phyloP scores from a whole-genome alignment of 2,797 vertebrate species.

The Hapalemur alaotrensis region DNA sequence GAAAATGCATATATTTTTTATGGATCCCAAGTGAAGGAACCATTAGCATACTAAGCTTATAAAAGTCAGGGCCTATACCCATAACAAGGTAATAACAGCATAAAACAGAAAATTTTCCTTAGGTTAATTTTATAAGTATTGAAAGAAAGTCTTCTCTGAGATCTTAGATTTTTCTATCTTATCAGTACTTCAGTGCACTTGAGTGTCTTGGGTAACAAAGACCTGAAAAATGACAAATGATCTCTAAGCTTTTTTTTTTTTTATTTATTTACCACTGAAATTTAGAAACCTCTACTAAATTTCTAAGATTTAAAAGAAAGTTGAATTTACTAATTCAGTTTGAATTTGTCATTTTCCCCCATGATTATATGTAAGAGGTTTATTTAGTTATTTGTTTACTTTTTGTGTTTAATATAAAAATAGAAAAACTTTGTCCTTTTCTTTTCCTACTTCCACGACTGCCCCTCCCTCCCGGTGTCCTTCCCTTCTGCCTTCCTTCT shows the following conservation, averaged over 20 bases:
- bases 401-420: not conserved
- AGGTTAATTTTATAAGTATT: constrained; percentile 15
- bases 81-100: constrained; percentile 45
- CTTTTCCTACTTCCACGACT: not conserved
- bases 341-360: not conserved
- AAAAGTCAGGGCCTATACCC: constrained; percentile 29
- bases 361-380: not conserved
- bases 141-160: not conserved
- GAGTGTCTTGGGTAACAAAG: not conserved
- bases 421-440: not conserved
- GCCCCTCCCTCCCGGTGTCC: accelerated
- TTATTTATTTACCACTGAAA: not conserved
- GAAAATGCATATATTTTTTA: constrained; percentile 63
- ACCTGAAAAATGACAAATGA: not conserved
- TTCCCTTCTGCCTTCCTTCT: accelerated
- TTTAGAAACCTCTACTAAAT: not conserved
- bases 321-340: not conserved
- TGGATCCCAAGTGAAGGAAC: constrained; percentile 59
- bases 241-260: not conserved
- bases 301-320: not conserved
- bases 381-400: not conserved
- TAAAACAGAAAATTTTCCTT: not conserved
- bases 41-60: constrained; percentile 60
- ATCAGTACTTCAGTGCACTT: not conserved
- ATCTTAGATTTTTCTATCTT: not conserved